These are phyloP conservation scores for Eulemur mongoz DNA, from an alignment of 2,797 vertebrate genomes.

Conservation along the genomic window DNA sequence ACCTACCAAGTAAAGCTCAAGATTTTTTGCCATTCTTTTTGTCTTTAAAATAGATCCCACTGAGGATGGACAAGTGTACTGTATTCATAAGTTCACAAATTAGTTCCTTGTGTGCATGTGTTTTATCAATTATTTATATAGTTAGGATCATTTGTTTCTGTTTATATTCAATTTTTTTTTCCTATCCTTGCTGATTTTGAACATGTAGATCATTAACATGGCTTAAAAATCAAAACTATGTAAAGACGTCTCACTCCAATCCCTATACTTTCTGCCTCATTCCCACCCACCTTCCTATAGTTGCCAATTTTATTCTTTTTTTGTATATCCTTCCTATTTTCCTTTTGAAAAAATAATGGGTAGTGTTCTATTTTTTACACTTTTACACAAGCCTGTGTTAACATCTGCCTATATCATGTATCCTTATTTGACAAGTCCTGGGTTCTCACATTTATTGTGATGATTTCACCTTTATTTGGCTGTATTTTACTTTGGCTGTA, in stretches of 20 bases:
- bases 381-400: background rate
- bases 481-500: constrained; percentile 27
- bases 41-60: background rate
- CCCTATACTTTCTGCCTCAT: background rate
- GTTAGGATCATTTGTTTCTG: background rate
- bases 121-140: background rate
- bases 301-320: background rate
- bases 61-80: background rate
- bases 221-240: background rate
- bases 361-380: background rate
- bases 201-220: background rate
- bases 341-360: constrained; percentile 12
- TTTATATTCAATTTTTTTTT: background rate
- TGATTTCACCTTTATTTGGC: background rate
- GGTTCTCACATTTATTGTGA: constrained; percentile 20
- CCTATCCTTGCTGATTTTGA: background rate
- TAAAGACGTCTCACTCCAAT: background rate
- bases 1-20: background rate
- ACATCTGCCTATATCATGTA: background rate
- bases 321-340: background rate
- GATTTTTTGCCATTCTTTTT: background rate
- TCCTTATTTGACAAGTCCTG: background rate
- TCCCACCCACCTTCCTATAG: background rate
- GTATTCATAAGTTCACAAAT: background rate
- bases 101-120: background rate